Conservation (phyloP, 2,113 vertebrate species). For the Dicrurus megarhynchus region DNA sequence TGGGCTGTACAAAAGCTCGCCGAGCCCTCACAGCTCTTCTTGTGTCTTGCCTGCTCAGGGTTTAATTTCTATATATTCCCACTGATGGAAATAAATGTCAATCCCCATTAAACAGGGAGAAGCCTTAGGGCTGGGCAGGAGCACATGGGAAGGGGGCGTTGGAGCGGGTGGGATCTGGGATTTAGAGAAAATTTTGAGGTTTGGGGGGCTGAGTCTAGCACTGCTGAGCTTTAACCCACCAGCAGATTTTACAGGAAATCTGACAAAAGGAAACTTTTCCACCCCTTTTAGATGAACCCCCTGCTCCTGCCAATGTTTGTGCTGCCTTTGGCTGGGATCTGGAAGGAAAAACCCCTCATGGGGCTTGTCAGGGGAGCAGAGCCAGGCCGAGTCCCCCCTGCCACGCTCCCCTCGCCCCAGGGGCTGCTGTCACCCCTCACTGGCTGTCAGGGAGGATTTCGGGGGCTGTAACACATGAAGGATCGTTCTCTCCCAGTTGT, state of each 20-base stretch:
- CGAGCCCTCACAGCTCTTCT: background rate
- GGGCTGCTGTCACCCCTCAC: background rate
- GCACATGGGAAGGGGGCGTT: accelerated
- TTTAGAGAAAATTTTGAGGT: background rate
- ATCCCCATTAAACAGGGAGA: background rate
- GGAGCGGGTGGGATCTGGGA: background rate
- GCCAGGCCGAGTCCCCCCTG: background rate
- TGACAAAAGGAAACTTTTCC: background rate
- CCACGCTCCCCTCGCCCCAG: accelerated
- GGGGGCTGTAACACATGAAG: background rate
- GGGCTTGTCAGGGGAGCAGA: background rate
- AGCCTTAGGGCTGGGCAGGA: background rate
- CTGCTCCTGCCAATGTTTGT: background rate
- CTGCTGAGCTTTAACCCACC: background rate
- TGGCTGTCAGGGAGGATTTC: background rate
- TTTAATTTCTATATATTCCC: background rate
- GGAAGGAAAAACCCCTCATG: background rate
- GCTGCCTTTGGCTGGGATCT: background rate
- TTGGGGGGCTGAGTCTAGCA: background rate
- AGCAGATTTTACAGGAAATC: background rate
- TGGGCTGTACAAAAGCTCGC: background rate
- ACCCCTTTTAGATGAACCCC: background rate
- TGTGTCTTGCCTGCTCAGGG: background rate
- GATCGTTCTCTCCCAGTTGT: accelerated
- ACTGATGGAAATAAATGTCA: background rate